Conservation (phyloP, 2,888 invertebrate species). For the Drosophila monieri region DNA sequence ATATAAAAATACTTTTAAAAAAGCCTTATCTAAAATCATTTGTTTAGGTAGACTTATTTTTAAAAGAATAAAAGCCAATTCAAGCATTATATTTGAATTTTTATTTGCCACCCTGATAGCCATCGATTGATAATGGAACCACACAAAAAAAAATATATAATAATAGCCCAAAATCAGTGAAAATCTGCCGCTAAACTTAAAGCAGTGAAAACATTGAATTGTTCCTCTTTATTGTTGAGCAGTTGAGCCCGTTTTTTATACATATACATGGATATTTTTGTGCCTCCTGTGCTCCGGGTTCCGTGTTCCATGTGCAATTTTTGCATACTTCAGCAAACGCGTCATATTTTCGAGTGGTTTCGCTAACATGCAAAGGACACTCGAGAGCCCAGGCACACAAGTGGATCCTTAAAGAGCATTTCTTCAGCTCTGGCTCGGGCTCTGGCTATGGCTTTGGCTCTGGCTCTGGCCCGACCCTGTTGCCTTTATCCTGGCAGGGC, state of each 20-base stretch:
- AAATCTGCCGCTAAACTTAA: conserved; percentile 18
- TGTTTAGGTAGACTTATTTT: background rate
- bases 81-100: background rate
- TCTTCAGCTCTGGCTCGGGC: conserved; percentile 56
- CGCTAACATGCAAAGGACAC: conserved; percentile 82
- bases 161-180: conserved; percentile 6
- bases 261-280: conserved; percentile 11
- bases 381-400: conserved; percentile 80
- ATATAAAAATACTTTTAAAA: too few species aligned
- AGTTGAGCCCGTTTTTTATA: conserved; percentile 23
- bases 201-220: conserved; percentile 45
- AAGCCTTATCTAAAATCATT: background rate
- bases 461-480: conserved; percentile 35
- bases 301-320: conserved; percentile 80
- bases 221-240: conserved; percentile 32
- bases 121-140: conserved; percentile 4
- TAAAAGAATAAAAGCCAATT: background rate
- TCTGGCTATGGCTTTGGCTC: conserved; percentile 48
- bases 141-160: background rate
- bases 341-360: conserved; percentile 83
- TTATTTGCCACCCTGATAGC: background rate
- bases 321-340: conserved; percentile 83
- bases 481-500: conserved; percentile 56
- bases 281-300: conserved; percentile 64
- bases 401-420: conserved; percentile 82